A percentile compares a stretch with the other conserved stretches of the same genome.
Conservation (phyloP, 2,113 vertebrate genomes). For the Crotalus horridus region DNA sequence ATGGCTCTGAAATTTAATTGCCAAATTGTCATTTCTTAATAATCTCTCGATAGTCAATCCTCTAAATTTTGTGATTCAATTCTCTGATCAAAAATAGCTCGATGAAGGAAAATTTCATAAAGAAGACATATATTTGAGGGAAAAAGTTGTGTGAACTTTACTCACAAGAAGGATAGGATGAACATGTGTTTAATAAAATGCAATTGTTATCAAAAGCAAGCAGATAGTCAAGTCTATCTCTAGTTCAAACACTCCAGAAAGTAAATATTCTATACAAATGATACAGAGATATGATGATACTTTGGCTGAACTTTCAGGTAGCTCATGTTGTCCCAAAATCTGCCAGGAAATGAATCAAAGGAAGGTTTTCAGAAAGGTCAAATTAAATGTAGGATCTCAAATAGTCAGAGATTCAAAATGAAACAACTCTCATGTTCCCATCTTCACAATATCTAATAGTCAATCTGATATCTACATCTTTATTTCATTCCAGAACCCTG, state of each 20-base stretch:
- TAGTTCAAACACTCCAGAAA: neutral
- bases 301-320: slow-evolving; percentile 17
- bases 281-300: neutral
- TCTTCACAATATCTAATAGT: neutral
- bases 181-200: neutral
- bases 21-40: neutral
- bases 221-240: neutral
- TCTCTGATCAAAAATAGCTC: neutral
- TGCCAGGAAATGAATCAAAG: slow-evolving; percentile 22
- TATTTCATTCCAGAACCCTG: neutral
- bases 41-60: neutral
- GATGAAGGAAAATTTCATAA: neutral
- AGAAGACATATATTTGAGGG: neutral
- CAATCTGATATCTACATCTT: neutral
- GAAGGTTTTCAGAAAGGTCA: neutral
- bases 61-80: neutral
- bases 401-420: neutral
- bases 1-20: neutral
- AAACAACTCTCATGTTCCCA: neutral
- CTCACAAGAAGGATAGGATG: neutral
- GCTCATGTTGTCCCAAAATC: slow-evolving; percentile 3
- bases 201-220: neutral
- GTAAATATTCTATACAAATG: neutral
- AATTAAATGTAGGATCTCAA: neutral
- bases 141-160: neutral